Evolutionary conservation across 2,888 invertebrate genomes (phyloP), one percentile per base, ranked within the genome.

Genomic region (Epistrophella euchroma): DNA sequence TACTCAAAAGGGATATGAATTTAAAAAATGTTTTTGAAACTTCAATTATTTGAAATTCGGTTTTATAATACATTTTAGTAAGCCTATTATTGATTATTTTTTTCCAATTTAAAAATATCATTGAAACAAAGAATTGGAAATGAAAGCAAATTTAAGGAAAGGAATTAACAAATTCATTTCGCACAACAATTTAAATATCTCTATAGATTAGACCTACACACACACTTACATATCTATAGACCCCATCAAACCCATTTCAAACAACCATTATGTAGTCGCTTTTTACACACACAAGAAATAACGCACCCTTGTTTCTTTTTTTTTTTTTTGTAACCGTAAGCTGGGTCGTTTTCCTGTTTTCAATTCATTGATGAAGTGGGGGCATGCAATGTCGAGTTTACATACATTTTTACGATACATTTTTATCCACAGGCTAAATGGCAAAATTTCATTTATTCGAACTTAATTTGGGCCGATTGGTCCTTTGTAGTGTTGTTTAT

Each of bases 391-490:
- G 77, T 68, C 66, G 66, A 72, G 56, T 58, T 82, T 32, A 76
- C 64, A 72, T 52, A 55, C 40, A 58, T 45, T 52, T 50, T 19
- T 17, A 64, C 50, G 66, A 35, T 50, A 64, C 45, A 76, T 55
- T 62, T 74, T 52, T 55, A 66, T 52, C 45, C 60, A 32, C 56
- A 77, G 83, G 52, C 64, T 56, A 78, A 78, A 83, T 73, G 70
- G 77, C 64, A 78, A 78, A 82, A 78, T 70, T 74, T 75, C 83
- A 78, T 83, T 83, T 78, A 83, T 78, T 62, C 70, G 70, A 78
- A 83, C 70, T 78, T 78, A 83, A 83, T 83, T 78, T 73, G 70
- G 55, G 64, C 47, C 62, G 60, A 47, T 66, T 40, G 45, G 64
- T 74, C 55, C 62, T 73, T 83, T 73, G 83, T 74, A 15, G n/a